A percentile compares a stretch with the other conserved stretches of the same genome.
Conservation (phyloP, 2,888 invertebrate species). For the Eupithecia tripunctaria region DNA sequence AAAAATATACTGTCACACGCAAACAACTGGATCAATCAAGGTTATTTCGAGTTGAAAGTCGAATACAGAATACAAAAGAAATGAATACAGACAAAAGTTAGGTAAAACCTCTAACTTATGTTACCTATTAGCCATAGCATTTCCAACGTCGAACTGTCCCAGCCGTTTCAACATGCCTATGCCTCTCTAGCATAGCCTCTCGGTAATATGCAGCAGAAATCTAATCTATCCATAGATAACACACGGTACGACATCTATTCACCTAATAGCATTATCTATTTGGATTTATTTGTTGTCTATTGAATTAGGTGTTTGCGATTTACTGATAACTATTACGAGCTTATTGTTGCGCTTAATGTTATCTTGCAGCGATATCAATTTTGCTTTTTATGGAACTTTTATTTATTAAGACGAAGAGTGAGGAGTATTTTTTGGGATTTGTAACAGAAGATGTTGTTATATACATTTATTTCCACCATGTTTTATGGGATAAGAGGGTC, state of each 20-base stretch:
- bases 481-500: too few relatives aligned
- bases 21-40: too few relatives aligned
- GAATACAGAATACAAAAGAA: not conserved
- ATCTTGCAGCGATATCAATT: constrained; percentile 4
- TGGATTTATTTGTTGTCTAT: constrained; percentile 37
- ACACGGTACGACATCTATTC: constrained; percentile 38
- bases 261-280: constrained; percentile 44
- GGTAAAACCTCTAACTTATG: too few relatives aligned
- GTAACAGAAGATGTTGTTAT: not conserved
- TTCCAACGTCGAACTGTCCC: not conserved
- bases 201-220: constrained; percentile 53
- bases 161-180: constrained; percentile 44
- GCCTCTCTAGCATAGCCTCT: constrained; percentile 69
- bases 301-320: constrained; percentile 44
- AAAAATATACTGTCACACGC: not conserved
- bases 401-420: not conserved
- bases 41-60: not conserved
- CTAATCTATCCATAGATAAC: constrained; percentile 38
- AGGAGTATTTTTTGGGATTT: not conserved
- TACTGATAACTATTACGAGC: constrained; percentile 26
- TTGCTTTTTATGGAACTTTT: not conserved
- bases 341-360: constrained; percentile 3
- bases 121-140: too few relatives aligned
- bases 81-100: not conserved
- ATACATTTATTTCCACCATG: not conserved